phyloP scores from a whole-genome alignment of 2,797 vertebrate genomes.

The Vespertilio murinus region DNA sequence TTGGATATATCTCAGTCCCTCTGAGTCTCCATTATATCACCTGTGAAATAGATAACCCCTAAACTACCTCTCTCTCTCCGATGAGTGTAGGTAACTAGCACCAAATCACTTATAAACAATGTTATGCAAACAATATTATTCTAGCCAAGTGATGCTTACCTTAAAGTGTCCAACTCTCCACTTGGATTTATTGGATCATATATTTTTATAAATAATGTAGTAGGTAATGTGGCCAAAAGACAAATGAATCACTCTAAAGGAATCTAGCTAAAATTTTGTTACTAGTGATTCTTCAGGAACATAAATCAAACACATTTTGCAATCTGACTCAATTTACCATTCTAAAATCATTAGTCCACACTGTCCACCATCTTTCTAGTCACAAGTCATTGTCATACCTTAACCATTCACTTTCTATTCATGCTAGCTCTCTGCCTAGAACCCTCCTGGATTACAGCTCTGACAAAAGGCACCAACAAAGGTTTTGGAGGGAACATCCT shows the following conservation, averaged over 20 bases:
- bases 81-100: neutral
- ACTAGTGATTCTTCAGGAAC: neutral
- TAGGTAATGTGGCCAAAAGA: neutral
- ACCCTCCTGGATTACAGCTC: neutral
- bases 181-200: neutral
- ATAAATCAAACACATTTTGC: neutral
- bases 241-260: neutral
- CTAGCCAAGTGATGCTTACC: neutral
- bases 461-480: neutral
- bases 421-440: neutral
- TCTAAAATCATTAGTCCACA: neutral
- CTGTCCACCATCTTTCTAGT: neutral
- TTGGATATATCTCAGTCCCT: neutral
- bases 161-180: neutral
- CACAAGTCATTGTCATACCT: neutral
- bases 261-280: neutral
- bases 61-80: neutral
- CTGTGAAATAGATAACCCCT: neutral
- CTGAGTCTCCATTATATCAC: neutral
- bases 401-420: neutral
- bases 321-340: neutral
- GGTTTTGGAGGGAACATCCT: neutral
- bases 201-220: neutral
- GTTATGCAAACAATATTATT: neutral
- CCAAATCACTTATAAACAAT: neutral